Evolutionary conservation across 2,888 invertebrate genomes (phyloP), one percentile per base, ranked within the genome.

Genomic region (Ichneumoninae sp.): DNA sequence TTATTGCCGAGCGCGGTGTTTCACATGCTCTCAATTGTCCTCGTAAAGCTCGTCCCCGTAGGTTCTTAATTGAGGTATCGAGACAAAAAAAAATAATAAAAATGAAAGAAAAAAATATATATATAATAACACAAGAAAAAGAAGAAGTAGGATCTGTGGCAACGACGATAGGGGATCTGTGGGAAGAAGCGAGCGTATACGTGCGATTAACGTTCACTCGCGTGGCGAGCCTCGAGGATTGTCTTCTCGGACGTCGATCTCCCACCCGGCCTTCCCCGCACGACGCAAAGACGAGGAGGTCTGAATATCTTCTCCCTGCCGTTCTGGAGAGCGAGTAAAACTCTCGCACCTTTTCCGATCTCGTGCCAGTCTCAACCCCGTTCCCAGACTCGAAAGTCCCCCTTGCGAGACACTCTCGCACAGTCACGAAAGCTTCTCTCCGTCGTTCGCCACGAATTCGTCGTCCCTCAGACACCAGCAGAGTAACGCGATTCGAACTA

Each of bases 311-410:
- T 47, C 60, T 76, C 65, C 50, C 60, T 68, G 66, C 54, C 57
- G 13, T 40, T 40, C 69, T 50, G 19, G 44, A 26, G 66, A 22
- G 4, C 52, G 71, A 91, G 91, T 92, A 93, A 93, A 93, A 93
- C 93, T 93, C 91, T 89, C 90, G 86, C 90, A 90, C 91, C 90
- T 92, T 91, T 92, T 90, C 92, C 90, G 91, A 93, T 92, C 91
- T 90, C 89, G 88, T 89, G 92, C 82, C 93, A 93, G 93, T 93
- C 90, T 89, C 89, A 88, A 91, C 90, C 91, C 89, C 88, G 91
- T 91, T 89, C 88, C 90, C 91, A 90, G 83, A 88, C 89, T 89
- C 89, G 90, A 86, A 87, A 83, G 86, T 88, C 86, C 87, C 84
- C 83, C 78, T 75, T 71, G 47, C 54, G 26, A 78, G n/a, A 26